Percentiles rank a stretch among this genome's conserved stretches.
These are phyloP conservation scores for Actenoides lindsayi DNA, from an alignment of 2,113 vertebrate species.

Conservation along the genomic window DNA sequence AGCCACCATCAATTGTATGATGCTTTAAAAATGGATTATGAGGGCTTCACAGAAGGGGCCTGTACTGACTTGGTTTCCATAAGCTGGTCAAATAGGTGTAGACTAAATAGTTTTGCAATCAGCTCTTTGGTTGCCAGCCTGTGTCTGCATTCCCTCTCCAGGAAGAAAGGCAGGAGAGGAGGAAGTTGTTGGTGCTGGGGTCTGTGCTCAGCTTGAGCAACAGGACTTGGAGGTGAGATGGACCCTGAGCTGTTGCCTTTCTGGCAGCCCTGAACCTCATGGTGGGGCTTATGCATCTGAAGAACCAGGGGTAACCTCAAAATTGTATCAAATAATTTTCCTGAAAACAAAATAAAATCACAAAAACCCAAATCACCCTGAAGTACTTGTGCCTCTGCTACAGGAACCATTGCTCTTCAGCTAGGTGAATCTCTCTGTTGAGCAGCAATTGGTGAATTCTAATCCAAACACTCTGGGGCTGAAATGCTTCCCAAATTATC, in stretches of 20 bases:
- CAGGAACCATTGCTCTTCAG: not conserved
- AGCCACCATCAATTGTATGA: not conserved
- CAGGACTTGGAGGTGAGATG: not conserved
- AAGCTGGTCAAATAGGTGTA: not conserved
- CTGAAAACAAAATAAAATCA: not conserved
- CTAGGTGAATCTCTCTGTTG: not conserved
- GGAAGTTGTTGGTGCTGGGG: not conserved
- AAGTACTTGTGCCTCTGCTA: not conserved
- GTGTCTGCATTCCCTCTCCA: not conserved
- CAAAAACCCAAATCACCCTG: fast-evolving
- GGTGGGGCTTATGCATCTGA: not conserved
- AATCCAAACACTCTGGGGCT: not conserved
- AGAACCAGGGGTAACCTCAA: not conserved
- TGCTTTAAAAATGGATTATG: not conserved
- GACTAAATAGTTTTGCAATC: not conserved
- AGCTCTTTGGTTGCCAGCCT: not conserved
- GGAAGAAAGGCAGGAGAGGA: not conserved
- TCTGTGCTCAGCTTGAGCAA: not conserved
- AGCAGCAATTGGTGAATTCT: not conserved
- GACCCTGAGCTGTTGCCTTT: not conserved
- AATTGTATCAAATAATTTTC: not conserved
- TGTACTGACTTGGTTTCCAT: not conserved
- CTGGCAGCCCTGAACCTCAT: not conserved
- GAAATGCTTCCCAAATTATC: not conserved
- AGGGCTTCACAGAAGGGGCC: not conserved